Percentiles rank a stretch among this genome's conserved stretches.
phyloP scores from a whole-genome alignment of 1,140 invertebrate species.

The Trachymyrmex cornetzi region DNA sequence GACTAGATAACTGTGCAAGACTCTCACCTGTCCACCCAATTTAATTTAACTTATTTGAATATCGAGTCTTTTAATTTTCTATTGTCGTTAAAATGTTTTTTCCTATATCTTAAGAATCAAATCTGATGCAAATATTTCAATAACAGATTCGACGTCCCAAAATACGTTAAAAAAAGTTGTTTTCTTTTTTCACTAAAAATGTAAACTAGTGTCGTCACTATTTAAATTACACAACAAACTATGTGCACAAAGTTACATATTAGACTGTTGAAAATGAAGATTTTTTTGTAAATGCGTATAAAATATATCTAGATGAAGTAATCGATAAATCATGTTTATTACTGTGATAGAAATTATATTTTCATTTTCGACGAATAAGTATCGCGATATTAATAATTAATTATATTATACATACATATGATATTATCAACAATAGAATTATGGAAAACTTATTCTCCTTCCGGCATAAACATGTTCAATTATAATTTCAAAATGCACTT shows the following conservation, averaged over 20 bases:
- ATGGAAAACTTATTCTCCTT: neutral
- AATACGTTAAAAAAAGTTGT: no score
- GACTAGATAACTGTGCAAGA: no score
- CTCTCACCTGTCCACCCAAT: no score
- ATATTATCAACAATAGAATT: no score
- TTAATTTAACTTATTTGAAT: no score
- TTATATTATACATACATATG: neutral
- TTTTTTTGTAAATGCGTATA: neutral
- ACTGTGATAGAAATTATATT: neutral
- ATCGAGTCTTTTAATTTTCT: no score
- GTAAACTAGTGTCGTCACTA: neutral
- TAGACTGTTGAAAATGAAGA: neutral
- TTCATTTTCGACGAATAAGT: neutral
- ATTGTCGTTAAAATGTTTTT: no score
- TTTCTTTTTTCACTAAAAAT: no score
- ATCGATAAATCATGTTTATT: neutral
- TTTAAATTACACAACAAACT: neutral
- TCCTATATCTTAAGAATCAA: no score
- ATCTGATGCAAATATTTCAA: no score
- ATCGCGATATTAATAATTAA: neutral
- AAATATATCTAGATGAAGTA: neutral
- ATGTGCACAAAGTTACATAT: neutral
- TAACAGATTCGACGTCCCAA: no score
- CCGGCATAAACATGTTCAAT: neutral
- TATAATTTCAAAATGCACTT: conserved; percentile 57